Evolutionary conservation across 1,140 invertebrate genomes (phyloP).

Genomic region (Hestina assimilis): DNA sequence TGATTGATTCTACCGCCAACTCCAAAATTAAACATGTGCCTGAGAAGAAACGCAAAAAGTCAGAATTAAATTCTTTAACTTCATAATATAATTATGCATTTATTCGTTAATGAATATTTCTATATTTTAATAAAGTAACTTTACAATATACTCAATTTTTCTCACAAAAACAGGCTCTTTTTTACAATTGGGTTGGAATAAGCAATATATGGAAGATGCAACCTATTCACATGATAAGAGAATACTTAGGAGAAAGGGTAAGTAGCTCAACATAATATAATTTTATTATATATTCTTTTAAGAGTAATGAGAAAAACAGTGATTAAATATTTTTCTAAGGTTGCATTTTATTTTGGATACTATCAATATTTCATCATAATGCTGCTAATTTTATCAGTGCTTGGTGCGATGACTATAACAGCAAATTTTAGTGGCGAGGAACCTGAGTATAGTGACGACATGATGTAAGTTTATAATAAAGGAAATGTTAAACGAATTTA

Average conservation of each 20-base stretch:
- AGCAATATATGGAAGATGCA: constrained; percentile 21
- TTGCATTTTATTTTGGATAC: constrained; percentile 21
- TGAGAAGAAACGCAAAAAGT: too few species aligned
- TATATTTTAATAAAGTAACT: neutral
- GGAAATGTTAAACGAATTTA: too few species aligned
- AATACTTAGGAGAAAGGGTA: constrained; percentile 27
- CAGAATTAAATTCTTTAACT: too few species aligned
- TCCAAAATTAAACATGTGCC: too few species aligned
- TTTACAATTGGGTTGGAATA: constrained; percentile 23
- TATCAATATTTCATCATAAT: constrained; percentile 19
- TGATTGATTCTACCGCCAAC: too few species aligned
- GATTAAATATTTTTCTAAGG: neutral
- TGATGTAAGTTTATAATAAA: neutral
- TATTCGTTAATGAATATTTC: neutral
- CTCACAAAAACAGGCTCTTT: constrained; percentile 4
- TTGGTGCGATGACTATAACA: neutral
- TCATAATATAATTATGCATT: neutral
- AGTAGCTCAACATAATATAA: too few species aligned
- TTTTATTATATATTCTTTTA: neutral
- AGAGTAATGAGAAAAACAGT: neutral
- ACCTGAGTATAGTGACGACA: neutral
- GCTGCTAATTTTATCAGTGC: neutral
- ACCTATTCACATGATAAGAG: constrained; percentile 25
- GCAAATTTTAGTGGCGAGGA: neutral
- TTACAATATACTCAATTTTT: too few species aligned